phyloP scores from a whole-genome alignment of 2,797 vertebrate species.

The Alosa sapidissima region DNA sequence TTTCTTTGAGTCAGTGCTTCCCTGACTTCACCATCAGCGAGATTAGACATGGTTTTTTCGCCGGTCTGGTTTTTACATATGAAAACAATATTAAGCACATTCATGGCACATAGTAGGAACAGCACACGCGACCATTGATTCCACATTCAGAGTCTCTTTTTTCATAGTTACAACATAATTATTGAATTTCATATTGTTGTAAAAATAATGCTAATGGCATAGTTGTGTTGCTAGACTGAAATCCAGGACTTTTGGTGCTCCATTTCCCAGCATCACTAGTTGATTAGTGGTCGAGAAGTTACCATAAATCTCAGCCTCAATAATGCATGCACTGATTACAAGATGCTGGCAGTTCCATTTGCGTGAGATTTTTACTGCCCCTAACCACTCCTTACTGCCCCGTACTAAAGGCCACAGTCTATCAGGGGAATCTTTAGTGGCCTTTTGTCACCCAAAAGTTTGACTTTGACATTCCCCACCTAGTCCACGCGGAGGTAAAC shows the following conservation, averaged over 20 bases:
- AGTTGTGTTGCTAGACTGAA: neutral
- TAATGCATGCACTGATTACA: constrained; percentile 3
- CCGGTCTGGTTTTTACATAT: constrained; percentile 3
- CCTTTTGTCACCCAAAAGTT: constrained; percentile 23
- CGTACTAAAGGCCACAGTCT: neutral
- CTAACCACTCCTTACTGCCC: neutral
- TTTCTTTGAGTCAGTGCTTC: neutral
- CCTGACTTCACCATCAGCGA: neutral
- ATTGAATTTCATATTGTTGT: neutral
- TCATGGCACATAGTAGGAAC: neutral
- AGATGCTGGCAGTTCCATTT: neutral
- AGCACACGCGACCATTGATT: neutral
- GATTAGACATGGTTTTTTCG: neutral
- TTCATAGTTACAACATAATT: neutral
- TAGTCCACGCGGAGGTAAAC: constrained; percentile 32
- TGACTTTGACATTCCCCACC: constrained; percentile 23
- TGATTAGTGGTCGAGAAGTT: neutral
- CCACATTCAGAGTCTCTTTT: neutral
- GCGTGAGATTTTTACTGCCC: neutral
- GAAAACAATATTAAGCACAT: constrained; percentile 9
- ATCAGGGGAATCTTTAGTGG: neutral
- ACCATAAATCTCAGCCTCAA: constrained; percentile 9
- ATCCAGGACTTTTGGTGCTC: neutral
- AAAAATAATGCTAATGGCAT: constrained; percentile 1
- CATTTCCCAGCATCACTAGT: neutral